These are phyloP conservation scores for Coelinius sp. DNA, from an alignment of 2,888 invertebrate species.

Conservation along the genomic window DNA sequence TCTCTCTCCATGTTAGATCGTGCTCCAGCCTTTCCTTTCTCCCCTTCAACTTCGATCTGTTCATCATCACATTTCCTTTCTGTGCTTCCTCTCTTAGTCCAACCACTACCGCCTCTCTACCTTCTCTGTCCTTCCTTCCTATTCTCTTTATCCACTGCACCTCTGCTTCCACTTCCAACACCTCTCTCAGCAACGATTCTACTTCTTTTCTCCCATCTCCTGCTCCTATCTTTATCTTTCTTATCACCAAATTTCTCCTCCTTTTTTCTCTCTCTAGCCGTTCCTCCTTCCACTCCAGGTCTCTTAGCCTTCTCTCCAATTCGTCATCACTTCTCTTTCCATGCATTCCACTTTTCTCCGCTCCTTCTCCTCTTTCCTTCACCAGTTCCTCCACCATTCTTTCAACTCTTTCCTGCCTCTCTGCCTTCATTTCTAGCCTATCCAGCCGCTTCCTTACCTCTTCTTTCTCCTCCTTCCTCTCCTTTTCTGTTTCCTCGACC, in stretches of 20 bases:
- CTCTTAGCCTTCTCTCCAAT: background rate
- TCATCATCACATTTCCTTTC: slow-evolving; percentile 10
- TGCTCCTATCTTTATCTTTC: background rate
- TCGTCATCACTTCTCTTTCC: too few species aligned
- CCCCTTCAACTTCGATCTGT: background rate
- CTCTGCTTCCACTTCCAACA: background rate
- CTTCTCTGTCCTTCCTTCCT: background rate
- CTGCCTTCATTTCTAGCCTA: too few species aligned
- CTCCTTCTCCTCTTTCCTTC: too few species aligned
- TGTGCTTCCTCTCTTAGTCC: background rate
- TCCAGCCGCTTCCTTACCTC: too few species aligned
- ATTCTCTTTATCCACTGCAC: background rate
- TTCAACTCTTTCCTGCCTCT: too few species aligned
- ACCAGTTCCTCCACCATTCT: too few species aligned
- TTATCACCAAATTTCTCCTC: background rate
- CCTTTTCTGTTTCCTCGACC: too few species aligned
- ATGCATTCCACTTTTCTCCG: too few species aligned
- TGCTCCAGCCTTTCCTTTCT: slow-evolving; percentile 16
- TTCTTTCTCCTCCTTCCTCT: too few species aligned
- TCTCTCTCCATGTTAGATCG: slow-evolving; percentile 15
- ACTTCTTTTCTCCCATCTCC: background rate
- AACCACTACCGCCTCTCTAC: background rate
- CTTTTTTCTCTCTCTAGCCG: background rate
- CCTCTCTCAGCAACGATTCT: background rate
- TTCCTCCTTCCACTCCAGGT: background rate